phyloP scores from a whole-genome alignment of 92 coral and sea anemone species.

The Bergia sp. region DNA sequence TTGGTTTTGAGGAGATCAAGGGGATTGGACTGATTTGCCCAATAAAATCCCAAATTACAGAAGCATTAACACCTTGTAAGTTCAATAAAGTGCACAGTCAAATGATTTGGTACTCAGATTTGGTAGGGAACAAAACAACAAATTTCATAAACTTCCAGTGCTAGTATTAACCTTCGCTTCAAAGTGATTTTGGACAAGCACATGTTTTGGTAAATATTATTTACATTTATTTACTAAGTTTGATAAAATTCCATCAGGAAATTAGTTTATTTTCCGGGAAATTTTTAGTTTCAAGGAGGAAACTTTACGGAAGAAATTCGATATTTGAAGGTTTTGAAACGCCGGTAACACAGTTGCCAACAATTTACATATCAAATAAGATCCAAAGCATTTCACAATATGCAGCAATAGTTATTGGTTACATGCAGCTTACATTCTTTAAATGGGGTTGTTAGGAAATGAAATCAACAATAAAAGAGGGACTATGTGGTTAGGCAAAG shows the following conservation, averaged over 20 bases:
- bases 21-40: neutral
- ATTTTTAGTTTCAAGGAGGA: neutral
- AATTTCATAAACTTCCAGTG: too few species aligned
- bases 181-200: too few species aligned
- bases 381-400: slow-evolving; percentile 13
- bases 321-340: neutral
- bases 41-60: neutral
- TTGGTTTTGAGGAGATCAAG: neutral
- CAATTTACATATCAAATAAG: slow-evolving; percentile 10
- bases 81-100: neutral
- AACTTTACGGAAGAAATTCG: neutral
- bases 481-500: neutral
- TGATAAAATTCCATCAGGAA: neutral
- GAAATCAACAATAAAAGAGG: neutral
- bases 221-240: neutral
- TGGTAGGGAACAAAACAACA: neutral
- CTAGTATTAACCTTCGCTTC: neutral
- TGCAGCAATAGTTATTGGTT: neutral
- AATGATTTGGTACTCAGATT: neutral
- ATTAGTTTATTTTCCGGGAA: neutral
- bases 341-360: slow-evolving; percentile 1
- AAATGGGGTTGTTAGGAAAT: neutral
- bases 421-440: neutral
- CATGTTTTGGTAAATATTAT: neutral
- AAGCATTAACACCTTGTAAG: neutral